Percentiles rank a stretch among this genome's conserved stretches.
These are phyloP conservation scores for Macroramphosus scolopax DNA, from an alignment of 2,797 vertebrate species.

Conservation along the genomic window DNA sequence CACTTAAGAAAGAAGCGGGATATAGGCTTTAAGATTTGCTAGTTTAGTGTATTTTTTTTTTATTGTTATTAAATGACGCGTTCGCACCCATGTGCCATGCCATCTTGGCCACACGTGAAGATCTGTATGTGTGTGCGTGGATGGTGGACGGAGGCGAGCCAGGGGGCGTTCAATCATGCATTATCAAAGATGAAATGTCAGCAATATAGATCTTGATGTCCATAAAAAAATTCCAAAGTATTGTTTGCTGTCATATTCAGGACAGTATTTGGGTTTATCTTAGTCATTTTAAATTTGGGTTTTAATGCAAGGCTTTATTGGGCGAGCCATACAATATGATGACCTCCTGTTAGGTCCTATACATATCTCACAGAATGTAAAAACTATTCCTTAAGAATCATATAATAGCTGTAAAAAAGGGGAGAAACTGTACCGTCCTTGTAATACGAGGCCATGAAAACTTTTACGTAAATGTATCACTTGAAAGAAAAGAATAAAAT, in stretches of 20 bases:
- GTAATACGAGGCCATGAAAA: conserved; percentile 71
- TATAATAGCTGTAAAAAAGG: conserved; percentile 57
- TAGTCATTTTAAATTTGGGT: conserved; percentile 8
- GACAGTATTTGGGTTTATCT: too few species aligned
- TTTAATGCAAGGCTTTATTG: conserved; percentile 39
- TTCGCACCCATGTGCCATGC: conserved; percentile 55
- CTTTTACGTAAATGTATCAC: conserved; percentile 75
- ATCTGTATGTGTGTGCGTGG: conserved; percentile 30
- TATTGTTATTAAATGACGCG: conserved; percentile 1
- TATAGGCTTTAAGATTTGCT: conserved; percentile 50
- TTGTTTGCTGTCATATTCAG: conserved; percentile 22
- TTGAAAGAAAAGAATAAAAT: conserved; percentile 69
- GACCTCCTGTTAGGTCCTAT: conserved; percentile 57
- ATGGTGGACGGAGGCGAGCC: conserved; percentile 19
- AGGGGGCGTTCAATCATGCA: conserved; percentile 16
- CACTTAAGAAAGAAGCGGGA: conserved; percentile 6
- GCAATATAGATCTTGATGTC: conserved; percentile 24
- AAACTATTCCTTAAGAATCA: conserved; percentile 47
- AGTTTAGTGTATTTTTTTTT: conserved; percentile 26
- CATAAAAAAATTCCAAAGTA: conserved; percentile 18
- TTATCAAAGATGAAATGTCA: conserved; percentile 13
- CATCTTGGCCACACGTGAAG: conserved; percentile 53
- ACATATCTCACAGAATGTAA: conserved; percentile 69
- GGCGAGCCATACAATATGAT: conserved; percentile 37
- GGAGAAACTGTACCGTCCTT: conserved; percentile 43